These are phyloP conservation scores for Mionectes olivaceus DNA, from an alignment of 2,797 vertebrate genomes.

Conservation along the genomic window DNA sequence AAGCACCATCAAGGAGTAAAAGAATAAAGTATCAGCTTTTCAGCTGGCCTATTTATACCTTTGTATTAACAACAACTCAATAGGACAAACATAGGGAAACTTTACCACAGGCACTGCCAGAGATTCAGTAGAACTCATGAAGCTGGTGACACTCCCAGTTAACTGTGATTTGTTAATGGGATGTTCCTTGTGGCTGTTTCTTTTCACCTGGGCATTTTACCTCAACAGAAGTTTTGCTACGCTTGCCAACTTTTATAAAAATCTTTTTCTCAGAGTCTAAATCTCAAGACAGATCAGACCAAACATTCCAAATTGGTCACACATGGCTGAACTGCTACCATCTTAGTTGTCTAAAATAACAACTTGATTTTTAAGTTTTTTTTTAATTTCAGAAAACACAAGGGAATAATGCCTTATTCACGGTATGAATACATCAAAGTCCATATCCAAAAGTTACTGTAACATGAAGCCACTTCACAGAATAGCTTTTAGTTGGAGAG, in stretches of 20 bases:
- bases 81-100: background rate
- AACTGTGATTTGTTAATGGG: background rate
- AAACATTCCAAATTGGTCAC: background rate
- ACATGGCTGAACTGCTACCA: background rate
- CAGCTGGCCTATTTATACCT: background rate
- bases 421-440: background rate
- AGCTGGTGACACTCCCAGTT: background rate
- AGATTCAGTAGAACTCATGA: background rate
- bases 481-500: background rate
- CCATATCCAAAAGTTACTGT: background rate
- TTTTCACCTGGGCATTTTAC: background rate
- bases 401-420: background rate
- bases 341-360: background rate
- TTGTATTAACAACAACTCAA: background rate
- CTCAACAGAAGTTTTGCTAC: background rate
- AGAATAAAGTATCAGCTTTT: background rate
- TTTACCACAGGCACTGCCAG: background rate
- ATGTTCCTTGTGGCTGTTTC: background rate
- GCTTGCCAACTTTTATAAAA: background rate
- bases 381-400: background rate
- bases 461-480: background rate
- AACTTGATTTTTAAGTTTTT: background rate
- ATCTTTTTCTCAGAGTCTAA: background rate
- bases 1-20: background rate
- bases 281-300: background rate